Base-by-base conservation (phyloP, 2,113 vertebrate species). In the Plectropomus leopardus region DNA sequence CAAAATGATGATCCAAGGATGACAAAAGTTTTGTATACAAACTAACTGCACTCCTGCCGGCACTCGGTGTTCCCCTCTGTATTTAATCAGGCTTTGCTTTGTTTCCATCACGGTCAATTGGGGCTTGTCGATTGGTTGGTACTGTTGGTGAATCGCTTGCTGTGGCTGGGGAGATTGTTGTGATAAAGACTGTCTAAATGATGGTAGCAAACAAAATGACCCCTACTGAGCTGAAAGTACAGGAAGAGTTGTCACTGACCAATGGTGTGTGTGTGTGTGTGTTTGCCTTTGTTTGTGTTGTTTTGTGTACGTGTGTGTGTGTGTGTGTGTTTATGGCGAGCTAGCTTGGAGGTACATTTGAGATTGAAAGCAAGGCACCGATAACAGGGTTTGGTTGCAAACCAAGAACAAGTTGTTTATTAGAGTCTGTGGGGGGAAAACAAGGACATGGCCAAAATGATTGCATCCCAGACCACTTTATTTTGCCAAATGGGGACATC, bases 301-400 rank as follows among this genome's bases (percentile, higher is more conserved):
- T 55, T n/a, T n/a, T n/a, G 4, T 16, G 9, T 23, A 47, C 51
- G 15, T 32, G 13, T 17, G 36, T 6, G 34, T 65, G 23, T 42
- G 8, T 24, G 17, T 28, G 44, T 54, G 28, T 40, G 19, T 21
- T n/a, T 40, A 40, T 40, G 36, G 36, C 11, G 28, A 50, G 40
- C 1, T 28, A 63, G 48, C 44, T 69, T 67, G 68, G n/a, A 59
- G 15, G 7, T 30, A 32, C 54, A 78, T 75, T 53, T 55, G 50
- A 55, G 66, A 54, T 60, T 51, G 72, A 80, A 83, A 83, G 57
- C 44, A 55, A 69, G 81, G 48, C 47, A 36, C 11, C 58, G 19
- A 67, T 61, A 76, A 42, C 61, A 54, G 44, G 44, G 19, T 78
- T 82, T 63, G 69, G 17, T 68, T 75, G 17, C 34, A 24, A 58